A percentile compares a stretch with the other conserved stretches of the same genome.
These are phyloP conservation scores for Gonocerus acuteangulatus DNA, from an alignment of 2,888 invertebrate genomes.

Conservation along the genomic window DNA sequence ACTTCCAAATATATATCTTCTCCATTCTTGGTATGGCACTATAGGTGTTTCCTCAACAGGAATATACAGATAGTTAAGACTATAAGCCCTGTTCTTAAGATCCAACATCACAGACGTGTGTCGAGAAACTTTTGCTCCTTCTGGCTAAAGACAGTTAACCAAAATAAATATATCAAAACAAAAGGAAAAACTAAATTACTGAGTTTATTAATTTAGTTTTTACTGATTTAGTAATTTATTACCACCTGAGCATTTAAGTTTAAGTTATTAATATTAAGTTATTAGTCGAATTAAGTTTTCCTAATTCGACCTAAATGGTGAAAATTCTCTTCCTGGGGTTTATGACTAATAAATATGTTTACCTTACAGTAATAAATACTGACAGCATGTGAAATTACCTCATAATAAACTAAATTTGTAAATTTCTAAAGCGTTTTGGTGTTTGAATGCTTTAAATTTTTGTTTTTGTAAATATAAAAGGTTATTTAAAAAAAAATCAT, in stretches of 20 bases:
- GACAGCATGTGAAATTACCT: no score
- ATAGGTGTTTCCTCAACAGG: constrained; percentile 49
- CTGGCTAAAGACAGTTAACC: constrained; percentile 41
- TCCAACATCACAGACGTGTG: constrained; percentile 51
- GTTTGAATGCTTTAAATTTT: no score
- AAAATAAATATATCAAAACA: background rate
- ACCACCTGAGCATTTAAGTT: background rate
- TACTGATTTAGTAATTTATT: background rate
- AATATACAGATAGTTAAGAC: constrained; percentile 48
- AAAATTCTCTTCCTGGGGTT: no score
- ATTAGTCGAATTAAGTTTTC: no score
- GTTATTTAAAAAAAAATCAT: no score
- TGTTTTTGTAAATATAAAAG: no score
- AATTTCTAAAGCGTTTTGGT: no score
- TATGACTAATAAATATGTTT: no score
- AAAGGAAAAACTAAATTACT: background rate
- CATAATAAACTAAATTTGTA: no score
- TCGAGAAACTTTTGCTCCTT: constrained; percentile 48
- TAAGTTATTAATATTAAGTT: no score
- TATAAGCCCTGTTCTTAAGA: constrained; percentile 47
- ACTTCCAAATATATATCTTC: constrained; percentile 50
- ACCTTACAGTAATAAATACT: no score
- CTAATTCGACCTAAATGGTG: no score
- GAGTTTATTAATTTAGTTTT: background rate
- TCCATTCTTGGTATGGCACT: constrained; percentile 47